Base-by-base conservation (phyloP, 2,113 vertebrate species). In the Polypterus bichir region DNA sequence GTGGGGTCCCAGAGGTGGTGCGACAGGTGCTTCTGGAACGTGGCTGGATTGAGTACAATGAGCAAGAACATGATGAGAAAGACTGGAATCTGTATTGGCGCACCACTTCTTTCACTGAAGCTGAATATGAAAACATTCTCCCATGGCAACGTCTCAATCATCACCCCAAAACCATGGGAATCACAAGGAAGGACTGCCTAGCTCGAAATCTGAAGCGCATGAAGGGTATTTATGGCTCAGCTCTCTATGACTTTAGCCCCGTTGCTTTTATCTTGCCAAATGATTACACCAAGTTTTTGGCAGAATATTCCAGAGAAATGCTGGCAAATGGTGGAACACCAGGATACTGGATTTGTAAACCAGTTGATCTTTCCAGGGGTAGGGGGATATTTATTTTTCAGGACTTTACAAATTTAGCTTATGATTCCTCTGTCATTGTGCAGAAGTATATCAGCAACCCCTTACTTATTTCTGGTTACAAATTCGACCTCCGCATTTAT, bases 61-160 rank as follows among this genome's bases (percentile, higher is more conserved):
- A 70, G 5, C 64, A 70, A 2, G 60, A 65, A n/a, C 80, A 72
- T 46, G 72, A 74, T 7, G 68, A 73, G 0, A 62, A 79, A 8
- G 86, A 85, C 67, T 89, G 88, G 88, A 88, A 89, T 65, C 76
- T 91, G 4, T 82, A 86, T 63, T 87, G 86, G 86, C 69, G 77
- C 46, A 54, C 73, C 1, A 77, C 86, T 1, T 69, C 80, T 3
- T 91, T 91, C 69, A 64, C 6, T 11, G 74, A 59, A 70, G 65
- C 73, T 0, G 76, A 87, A 3, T 85, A 85, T 57, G 4, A 67
- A 60, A 79, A 65, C 6, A 49, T 91, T 57, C 73, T 81, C 61
- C 86, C 85, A 0, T 88, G 86, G 89, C 89, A 89, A 69, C 75
- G 77, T 9, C 86, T 92, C 55, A 91, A 89, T 70, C 88, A 90